Percentiles rank a stretch among this genome's conserved stretches.
Conservation (phyloP, 2,797 vertebrate species). For the Periophthalmus magnuspinnatus region DNA sequence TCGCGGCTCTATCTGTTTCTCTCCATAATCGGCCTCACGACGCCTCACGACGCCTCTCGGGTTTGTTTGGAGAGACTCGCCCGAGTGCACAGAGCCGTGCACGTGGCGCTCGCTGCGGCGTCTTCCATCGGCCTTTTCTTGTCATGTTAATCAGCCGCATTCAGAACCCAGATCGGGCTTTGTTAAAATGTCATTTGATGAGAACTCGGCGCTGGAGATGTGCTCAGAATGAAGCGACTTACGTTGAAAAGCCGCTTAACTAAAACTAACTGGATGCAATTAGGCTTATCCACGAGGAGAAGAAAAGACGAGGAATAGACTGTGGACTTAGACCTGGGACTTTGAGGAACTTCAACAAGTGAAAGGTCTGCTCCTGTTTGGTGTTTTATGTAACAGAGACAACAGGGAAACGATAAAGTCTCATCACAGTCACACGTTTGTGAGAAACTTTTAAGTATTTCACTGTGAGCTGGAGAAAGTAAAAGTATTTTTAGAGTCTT, state of each 20-base stretch:
- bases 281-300: constrained; percentile 28
- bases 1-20: constrained; percentile 52
- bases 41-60: constrained; percentile 57
- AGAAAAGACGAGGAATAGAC: not conserved
- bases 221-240: constrained; percentile 46
- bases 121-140: constrained; percentile 18
- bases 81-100: no score
- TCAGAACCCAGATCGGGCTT: constrained; percentile 34
- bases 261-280: constrained; percentile 34
- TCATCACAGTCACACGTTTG: not conserved
- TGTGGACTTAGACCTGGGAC: not conserved
- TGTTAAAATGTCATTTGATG: constrained; percentile 46
- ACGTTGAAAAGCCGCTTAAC: constrained; percentile 52
- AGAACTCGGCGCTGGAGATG: constrained; percentile 23
- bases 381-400: not conserved
- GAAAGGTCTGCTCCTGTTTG: not conserved
- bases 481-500: no score
- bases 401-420: not conserved
- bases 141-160: constrained; percentile 33
- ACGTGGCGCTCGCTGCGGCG: no score
- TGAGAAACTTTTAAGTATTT: no score
- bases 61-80: constrained; percentile 48
- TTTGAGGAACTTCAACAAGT: not conserved
- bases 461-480: no score
- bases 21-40: constrained; percentile 60